Evolutionary conservation across 1,140 invertebrate species (phyloP), one percentile per base, ranked within the genome.

Genomic region (Aphelenchoides besseyi): DNA sequence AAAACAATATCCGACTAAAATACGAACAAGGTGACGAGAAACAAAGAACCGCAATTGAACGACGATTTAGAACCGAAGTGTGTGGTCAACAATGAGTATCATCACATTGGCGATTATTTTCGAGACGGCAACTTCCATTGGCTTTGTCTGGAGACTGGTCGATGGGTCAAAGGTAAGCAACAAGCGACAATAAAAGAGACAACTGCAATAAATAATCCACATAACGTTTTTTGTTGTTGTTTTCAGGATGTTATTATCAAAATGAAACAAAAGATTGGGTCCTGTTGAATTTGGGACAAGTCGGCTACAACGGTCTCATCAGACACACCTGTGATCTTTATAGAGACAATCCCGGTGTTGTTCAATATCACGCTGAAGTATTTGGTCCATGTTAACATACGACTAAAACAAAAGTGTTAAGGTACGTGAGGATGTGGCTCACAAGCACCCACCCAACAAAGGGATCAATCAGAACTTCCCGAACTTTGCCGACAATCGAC

Each of bases 201-300:
- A 23, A 23, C 12, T 48, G 41, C 41, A 48, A 48, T 48, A 48
- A 48, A 16, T 3, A 74, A 69, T 70, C 8, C 26, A 72, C 36
- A 0, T 3, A 29, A 68, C n/a, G 9, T 55, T 62, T 33, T 76
- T 55, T 12, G 61, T 69, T 30, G 74, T 74, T 69, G 18, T 53
- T 41, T 75, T 74, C 71, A 83, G 81, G 81, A 1, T 83, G 81
- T 59, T 83, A 80, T 53, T 83, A 81, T 48, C 72, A 81, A 59
- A 84, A 83, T 55, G 81, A 83, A 71, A 83, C 81, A n/a, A 69
- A 74, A 3, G 41, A 81, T 2, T 82, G 80, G 70, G 69, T 79
- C 8, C 57, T 80, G 12, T 63, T 83, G 0, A 74, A 69, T 41
- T 71, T 83, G 28, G 81, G 78, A 26, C 71, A 82, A 23, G 68